Percentiles rank a stretch among this genome's conserved stretches.
Evolutionary conservation across 2,888 invertebrate species (phyloP).

Genomic region (Andrena trimmerana): DNA sequence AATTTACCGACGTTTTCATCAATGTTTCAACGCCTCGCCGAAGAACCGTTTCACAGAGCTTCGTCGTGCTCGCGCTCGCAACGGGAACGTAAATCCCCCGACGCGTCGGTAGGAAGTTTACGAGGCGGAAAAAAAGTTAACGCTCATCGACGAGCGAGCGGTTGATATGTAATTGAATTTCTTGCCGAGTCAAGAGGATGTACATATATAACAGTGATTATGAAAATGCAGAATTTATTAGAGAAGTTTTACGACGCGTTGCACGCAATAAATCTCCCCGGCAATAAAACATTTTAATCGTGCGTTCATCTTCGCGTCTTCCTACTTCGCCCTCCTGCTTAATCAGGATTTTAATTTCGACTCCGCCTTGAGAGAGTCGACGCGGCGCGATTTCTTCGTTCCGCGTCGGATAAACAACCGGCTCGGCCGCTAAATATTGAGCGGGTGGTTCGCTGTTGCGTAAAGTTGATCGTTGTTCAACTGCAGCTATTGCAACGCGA

Average conservation of each 20-base stretch:
- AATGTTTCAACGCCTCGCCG: not conserved
- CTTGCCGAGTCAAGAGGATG: slow-evolving; percentile 11
- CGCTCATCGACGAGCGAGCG: slow-evolving; percentile 12
- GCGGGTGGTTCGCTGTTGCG: not conserved
- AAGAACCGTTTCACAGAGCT: not conserved
- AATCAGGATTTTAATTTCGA: slow-evolving; percentile 14
- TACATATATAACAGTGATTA: slow-evolving; percentile 30
- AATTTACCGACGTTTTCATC: not conserved
- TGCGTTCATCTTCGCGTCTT: slow-evolving; percentile 21
- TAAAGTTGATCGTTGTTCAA: not conserved
- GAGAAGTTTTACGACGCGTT: slow-evolving; percentile 42
- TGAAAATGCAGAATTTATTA: slow-evolving; percentile 30
- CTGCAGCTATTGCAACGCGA: slow-evolving; percentile 24
- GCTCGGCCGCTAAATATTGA: not conserved
- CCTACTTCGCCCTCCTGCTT: not conserved
- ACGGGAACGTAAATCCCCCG: not conserved
- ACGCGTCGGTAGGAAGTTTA: not conserved
- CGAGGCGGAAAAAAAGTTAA: slow-evolving; percentile 5
- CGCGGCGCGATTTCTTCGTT: not conserved
- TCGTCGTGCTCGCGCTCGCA: not conserved
- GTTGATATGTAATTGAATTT: slow-evolving; percentile 34
- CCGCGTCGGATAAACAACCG: slow-evolving; percentile 6
- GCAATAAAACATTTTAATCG: slow-evolving; percentile 47
- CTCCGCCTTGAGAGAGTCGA: not conserved
- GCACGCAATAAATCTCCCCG: slow-evolving; percentile 32